Conservation (phyloP, 2,888 invertebrate species). For the Chouioia cunea region DNA sequence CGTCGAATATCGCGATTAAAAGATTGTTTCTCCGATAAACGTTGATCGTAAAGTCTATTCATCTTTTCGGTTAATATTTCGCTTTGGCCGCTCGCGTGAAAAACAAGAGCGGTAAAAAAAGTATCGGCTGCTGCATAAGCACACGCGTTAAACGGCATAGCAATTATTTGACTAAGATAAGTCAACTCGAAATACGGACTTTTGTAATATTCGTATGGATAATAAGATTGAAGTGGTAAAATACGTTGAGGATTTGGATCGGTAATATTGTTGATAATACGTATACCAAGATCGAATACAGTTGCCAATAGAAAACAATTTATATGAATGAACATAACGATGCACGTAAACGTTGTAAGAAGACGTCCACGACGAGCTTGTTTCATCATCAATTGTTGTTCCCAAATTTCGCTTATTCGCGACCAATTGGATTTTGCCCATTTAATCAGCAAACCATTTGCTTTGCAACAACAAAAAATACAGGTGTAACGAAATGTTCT, state of each 20-base stretch:
- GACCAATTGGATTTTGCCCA: conserved; percentile 2
- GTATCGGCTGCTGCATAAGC: neutral
- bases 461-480: too few species aligned
- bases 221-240: conserved; percentile 14
- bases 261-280: conserved; percentile 16
- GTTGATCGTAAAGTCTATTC: neutral
- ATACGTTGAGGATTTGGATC: neutral
- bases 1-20: neutral
- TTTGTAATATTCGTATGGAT: conserved; percentile 13
- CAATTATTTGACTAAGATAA: neutral
- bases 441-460: conserved; percentile 13
- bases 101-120: conserved; percentile 8
- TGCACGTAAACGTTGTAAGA: neutral
- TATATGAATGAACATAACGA: neutral
- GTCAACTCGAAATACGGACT: conserved; percentile 16
- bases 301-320: neutral
- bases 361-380: neutral
- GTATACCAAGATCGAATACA: neutral
- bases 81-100: conserved; percentile 13
- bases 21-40: neutral
- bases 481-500: too few species aligned
- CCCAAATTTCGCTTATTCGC: neutral
- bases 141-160: neutral
- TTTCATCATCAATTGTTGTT: neutral
- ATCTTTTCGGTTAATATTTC: neutral